Percentiles rank a stretch among this genome's conserved stretches.
Conservation (phyloP, 2,797 vertebrate species). For the Cynodonichthys magdalenae region DNA sequence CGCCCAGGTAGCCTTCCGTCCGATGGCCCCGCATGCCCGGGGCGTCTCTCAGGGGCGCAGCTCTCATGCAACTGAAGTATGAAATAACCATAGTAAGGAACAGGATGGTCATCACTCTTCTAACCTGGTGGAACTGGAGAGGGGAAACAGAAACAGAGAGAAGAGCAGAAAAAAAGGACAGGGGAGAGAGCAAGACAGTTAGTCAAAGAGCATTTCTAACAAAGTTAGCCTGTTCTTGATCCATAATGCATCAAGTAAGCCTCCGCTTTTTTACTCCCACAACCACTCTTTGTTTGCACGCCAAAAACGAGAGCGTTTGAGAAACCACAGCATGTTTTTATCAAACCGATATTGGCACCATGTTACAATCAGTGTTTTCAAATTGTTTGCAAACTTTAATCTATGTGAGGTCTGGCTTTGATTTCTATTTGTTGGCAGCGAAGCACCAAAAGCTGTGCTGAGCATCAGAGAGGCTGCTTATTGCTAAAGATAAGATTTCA, state of each 20-base stretch:
- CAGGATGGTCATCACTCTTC: slow-evolving; percentile 99
- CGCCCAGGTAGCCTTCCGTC: slow-evolving; percentile 93
- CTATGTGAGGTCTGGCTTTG: slow-evolving; percentile 63
- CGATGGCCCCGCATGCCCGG: slow-evolving; percentile 92
- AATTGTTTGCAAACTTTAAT: slow-evolving; percentile 68
- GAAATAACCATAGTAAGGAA: slow-evolving; percentile 99
- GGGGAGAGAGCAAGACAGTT: slow-evolving; percentile 34
- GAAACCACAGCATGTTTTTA: slow-evolving; percentile 41
- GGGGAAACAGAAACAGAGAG: slow-evolving; percentile 37
- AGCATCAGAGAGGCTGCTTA: slow-evolving; percentile 48
- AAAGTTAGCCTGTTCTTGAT: slow-evolving; percentile 48
- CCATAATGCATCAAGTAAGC: slow-evolving; percentile 39
- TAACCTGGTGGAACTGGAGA: slow-evolving; percentile 98
- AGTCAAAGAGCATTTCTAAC: slow-evolving; percentile 54
- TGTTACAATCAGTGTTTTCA: slow-evolving; percentile 51
- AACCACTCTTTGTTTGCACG: slow-evolving; percentile 33
- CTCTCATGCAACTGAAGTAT: slow-evolving; percentile 99
- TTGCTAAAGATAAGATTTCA: slow-evolving; percentile 58
- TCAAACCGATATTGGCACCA: slow-evolving; percentile 48
- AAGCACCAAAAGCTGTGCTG: slow-evolving; percentile 42
- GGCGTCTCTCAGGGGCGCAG: slow-evolving; percentile 98
- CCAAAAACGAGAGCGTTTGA: slow-evolving; percentile 49
- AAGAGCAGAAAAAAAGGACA: slow-evolving; percentile 14
- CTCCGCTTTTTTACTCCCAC: slow-evolving; percentile 31
- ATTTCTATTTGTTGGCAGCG: slow-evolving; percentile 65